Base-by-base conservation (phyloP, 2,888 invertebrate genomes). In the Melinaea menophilus region DNA sequence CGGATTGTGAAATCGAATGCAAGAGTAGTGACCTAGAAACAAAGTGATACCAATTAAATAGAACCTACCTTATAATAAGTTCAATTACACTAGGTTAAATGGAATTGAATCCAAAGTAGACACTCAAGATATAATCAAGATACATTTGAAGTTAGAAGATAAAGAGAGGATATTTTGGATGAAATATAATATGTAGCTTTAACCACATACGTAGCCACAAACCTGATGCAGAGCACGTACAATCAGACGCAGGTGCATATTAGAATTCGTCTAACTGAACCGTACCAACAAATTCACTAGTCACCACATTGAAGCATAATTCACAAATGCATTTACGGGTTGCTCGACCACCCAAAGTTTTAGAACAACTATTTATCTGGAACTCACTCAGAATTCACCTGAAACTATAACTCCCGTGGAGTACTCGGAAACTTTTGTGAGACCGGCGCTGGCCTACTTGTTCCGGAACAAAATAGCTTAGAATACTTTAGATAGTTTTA, bases 261-360 rank as follows among this genome's bases (percentile, higher is more conserved):
- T 66, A 66, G 68, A 66, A 62, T 63, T 63, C 63, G 65, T 67
- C 65, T 66, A 65, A 64, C 65, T 64, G 66, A 64, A 63, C 62
- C 69, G 64, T 60, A 60, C 59, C 59, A 65, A 66, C 70, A 84
- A 82, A 66, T 83, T 79, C 77, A 75, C 76, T 76, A 79, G 75
- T 82, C 81, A 79, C 81, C 84, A 80, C 81, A 80, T 81, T 79
- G 73, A 69, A 71, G 72, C 78, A 84, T 87, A 84, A 84, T 80
- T 85, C 84, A 82, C 81, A 77, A 84, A 85, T 84, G 81, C 84
- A 84, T 84, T 85, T 82, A 77, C 76, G 75, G 69, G 69, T 63
- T 60, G 61, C 67, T 69, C 67, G 69, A 72, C 64, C 71, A 65
- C 46, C 61, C 70, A 73, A 77, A 74, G 73, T 71, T 66, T 59